phyloP scores from a whole-genome alignment of 2,888 invertebrate species.

The Zaprionus obscuricornis region DNA sequence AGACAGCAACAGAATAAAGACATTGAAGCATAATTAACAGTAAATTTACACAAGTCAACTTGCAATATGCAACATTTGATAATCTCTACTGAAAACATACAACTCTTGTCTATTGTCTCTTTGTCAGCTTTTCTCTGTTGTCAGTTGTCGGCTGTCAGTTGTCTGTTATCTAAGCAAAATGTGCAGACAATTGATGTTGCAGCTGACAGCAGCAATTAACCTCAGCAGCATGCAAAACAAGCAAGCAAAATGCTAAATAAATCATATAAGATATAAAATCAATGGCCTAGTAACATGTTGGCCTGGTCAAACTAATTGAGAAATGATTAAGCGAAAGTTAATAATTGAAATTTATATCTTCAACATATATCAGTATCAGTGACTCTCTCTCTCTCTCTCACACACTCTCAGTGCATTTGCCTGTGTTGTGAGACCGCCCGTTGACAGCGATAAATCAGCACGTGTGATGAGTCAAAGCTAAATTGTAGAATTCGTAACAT shows the following conservation, averaged over 20 bases:
- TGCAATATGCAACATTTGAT: no score
- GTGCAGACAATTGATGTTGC: neutral
- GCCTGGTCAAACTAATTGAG: conserved; percentile 54
- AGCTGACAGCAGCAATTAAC: conserved; percentile 20
- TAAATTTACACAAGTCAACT: conserved; percentile 38
- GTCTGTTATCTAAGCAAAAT: neutral
- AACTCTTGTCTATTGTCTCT: no score
- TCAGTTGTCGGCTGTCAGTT: conserved; percentile 5
- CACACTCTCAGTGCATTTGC: neutral
- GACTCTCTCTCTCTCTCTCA: neutral
- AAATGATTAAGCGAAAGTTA: conserved; percentile 63
- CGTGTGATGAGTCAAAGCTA: conserved; percentile 74
- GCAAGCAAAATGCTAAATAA: conserved; percentile 13
- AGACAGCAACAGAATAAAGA: no score
- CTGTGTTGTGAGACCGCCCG: conserved; percentile 43
- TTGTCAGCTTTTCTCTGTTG: no score
- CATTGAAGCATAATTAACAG: conserved; percentile 58
- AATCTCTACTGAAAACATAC: no score
- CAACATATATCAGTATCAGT: neutral
- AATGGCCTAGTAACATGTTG: conserved; percentile 13
- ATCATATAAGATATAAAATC: conserved; percentile 25
- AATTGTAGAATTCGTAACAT: conserved; percentile 42
- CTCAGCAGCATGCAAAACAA: conserved; percentile 12
- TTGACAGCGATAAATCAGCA: conserved; percentile 75
- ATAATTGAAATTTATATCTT: conserved; percentile 41